Conservation (phyloP, 2,113 vertebrate species). For the Menidia beryllina region DNA sequence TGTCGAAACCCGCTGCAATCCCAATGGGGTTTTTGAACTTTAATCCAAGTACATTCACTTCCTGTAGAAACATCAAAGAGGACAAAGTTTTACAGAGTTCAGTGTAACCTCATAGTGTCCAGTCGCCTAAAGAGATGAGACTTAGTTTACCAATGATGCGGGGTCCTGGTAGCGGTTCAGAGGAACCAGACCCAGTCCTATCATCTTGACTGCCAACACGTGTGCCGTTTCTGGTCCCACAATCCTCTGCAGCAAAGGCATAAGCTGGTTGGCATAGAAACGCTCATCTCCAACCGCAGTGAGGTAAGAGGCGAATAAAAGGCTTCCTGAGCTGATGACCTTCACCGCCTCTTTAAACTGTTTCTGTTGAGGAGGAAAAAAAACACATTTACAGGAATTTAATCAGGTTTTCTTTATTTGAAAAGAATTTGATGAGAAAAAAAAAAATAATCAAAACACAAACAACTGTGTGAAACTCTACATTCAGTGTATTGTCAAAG, state of each 20-base stretch:
- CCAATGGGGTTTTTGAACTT: constrained; percentile 92
- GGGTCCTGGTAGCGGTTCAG: constrained; percentile 81
- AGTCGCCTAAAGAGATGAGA: not conserved
- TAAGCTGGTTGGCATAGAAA: constrained; percentile 88
- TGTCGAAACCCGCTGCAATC: constrained; percentile 96
- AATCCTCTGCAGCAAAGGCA: constrained; percentile 86
- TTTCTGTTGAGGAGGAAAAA: constrained; percentile 61
- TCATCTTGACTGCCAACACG: constrained; percentile 80
- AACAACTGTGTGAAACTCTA: not conserved
- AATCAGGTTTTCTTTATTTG: not conserved
- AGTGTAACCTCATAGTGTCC: not conserved
- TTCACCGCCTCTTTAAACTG: constrained; percentile 76
- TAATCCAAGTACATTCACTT: constrained; percentile 86
- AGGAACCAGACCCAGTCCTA: constrained; percentile 84
- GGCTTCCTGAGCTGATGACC: constrained; percentile 82
- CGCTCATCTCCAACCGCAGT: constrained; percentile 85
- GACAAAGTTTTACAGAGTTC: not conserved
- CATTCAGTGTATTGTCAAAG: not conserved
- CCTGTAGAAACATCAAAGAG: constrained; percentile 76
- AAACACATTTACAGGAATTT: not conserved
- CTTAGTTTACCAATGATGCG: constrained; percentile 80
- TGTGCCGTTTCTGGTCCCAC: constrained; percentile 88
- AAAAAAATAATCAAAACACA: not conserved
- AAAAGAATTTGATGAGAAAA: not conserved
- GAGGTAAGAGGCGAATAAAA: constrained; percentile 86